Conservation (phyloP, 1,140 invertebrate genomes). For the Ips nitidus region DNA sequence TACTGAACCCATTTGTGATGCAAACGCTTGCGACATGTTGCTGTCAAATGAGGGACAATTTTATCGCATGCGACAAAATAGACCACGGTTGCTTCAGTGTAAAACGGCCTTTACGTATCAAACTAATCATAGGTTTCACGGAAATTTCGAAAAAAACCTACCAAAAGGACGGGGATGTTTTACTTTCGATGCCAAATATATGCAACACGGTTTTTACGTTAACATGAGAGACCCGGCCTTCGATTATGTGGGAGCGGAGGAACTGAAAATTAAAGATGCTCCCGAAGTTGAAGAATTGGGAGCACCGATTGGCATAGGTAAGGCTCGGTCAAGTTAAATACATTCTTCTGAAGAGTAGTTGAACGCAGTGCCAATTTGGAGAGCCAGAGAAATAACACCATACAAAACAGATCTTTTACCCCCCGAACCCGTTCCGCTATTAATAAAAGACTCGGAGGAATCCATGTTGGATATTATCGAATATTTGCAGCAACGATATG, state of each 20-base stretch:
- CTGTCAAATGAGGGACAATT: no score
- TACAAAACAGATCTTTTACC: conserved; percentile 68
- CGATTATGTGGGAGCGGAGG: conserved; percentile 56
- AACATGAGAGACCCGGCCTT: conserved; percentile 57
- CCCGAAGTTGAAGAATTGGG: conserved; percentile 33
- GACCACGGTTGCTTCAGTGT: no score
- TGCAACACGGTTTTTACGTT: conserved; percentile 68
- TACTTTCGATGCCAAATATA: conserved; percentile 64
- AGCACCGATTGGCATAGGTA: conserved; percentile 44
- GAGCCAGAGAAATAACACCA: conserved; percentile 62
- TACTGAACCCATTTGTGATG: no score
- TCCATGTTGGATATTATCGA: conserved; percentile 51
- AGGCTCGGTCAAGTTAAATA: conserved; percentile 26
- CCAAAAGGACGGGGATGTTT: conserved; percentile 68
- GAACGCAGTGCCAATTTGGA: conserved; percentile 58
- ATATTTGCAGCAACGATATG: conserved; percentile 50
- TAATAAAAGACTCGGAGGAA: conserved; percentile 60
- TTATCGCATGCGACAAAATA: no score
- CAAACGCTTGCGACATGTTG: no score
- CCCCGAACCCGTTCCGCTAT: conserved; percentile 63
- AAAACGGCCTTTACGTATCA: no score
- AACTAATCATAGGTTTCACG: conserved; percentile 56
- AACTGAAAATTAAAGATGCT: conserved; percentile 46
- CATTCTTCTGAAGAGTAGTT: not conserved
- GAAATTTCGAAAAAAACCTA: conserved; percentile 63